Evolutionary conservation across 2,888 invertebrate genomes (phyloP).

Genomic region (Drosophila acutilabella): DNA sequence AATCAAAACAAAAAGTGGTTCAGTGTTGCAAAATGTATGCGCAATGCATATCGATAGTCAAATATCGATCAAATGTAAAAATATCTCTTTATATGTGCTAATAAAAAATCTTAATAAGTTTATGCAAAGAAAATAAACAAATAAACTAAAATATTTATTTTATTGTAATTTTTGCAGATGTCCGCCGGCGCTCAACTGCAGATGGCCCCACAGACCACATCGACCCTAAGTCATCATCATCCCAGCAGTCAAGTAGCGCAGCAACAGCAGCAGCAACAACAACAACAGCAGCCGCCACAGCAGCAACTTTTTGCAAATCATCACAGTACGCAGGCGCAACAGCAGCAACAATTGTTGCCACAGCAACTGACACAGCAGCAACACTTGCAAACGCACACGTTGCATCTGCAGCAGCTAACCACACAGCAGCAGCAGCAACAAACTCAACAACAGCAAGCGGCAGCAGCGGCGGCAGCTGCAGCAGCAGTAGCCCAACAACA

Average conservation of each 20-base stretch:
- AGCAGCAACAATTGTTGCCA: constrained; percentile 60
- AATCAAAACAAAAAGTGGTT: constrained; percentile 69
- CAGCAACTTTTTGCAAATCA: constrained; percentile 69
- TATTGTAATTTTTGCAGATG: constrained; percentile 88
- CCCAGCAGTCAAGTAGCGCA: constrained; percentile 77
- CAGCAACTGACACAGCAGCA: constrained; percentile 61
- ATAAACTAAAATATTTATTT: constrained; percentile 16
- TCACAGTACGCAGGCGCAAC: constrained; percentile 68
- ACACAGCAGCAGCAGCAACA: constrained; percentile 66
- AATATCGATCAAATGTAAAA: neutral
- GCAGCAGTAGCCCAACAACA: constrained; percentile 56
- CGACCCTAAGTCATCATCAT: constrained; percentile 85
- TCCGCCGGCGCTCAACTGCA: constrained; percentile 98
- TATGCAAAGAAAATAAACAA: neutral
- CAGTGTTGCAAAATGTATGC: constrained; percentile 47
- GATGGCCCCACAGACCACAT: constrained; percentile 97
- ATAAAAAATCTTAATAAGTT: neutral
- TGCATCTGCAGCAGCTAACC: constrained; percentile 66
- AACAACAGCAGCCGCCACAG: constrained; percentile 58
- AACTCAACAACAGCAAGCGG: constrained; percentile 40
- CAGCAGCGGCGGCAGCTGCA: constrained; percentile 44
- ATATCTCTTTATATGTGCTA: neutral
- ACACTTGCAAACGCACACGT: constrained; percentile 65
- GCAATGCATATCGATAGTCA: constrained; percentile 36
- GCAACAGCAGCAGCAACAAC: constrained; percentile 69